Conservation (phyloP, 2,113 vertebrate genomes). For the Bambusicola thoracicus region DNA sequence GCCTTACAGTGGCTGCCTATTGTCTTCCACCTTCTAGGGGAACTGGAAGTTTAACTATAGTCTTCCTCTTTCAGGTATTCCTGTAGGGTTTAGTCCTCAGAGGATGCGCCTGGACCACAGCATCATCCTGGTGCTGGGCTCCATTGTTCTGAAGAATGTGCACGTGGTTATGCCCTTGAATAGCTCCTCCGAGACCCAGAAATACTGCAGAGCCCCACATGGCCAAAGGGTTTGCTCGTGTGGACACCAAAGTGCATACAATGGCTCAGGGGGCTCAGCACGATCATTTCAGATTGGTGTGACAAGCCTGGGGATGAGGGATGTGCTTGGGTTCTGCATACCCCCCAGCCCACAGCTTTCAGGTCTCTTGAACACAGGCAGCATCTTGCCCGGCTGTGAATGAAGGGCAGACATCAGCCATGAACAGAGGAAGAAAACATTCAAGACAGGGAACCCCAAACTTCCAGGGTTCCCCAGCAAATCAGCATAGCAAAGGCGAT, state of each 20-base stretch:
- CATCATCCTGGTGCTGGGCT: background rate
- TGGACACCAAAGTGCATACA: background rate
- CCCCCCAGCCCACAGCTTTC: background rate
- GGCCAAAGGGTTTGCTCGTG: background rate
- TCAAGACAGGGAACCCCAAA: background rate
- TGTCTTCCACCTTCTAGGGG: conserved; percentile 62
- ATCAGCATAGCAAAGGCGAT: background rate
- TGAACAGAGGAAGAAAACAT: background rate
- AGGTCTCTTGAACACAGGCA: background rate
- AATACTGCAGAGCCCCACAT: background rate
- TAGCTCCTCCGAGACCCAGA: conserved; percentile 36
- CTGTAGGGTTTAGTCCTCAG: background rate
- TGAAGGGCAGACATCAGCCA: background rate
- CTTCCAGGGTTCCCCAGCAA: background rate
- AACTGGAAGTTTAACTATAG: conserved; percentile 64
- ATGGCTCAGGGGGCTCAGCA: background rate
- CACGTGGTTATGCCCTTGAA: conserved; percentile 39
- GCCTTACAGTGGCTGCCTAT: conserved; percentile 35
- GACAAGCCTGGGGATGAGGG: background rate
- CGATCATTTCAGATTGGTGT: background rate
- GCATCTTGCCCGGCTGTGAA: background rate
- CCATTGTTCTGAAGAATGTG: conserved; percentile 54
- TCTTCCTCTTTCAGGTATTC: conserved; percentile 63
- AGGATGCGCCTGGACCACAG: conserved; percentile 57
- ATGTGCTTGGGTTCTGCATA: background rate